Evolutionary conservation across 1,140 invertebrate genomes (phyloP), one percentile per base, ranked within the genome.

Genomic region (Listronotus oregonensis): DNA sequence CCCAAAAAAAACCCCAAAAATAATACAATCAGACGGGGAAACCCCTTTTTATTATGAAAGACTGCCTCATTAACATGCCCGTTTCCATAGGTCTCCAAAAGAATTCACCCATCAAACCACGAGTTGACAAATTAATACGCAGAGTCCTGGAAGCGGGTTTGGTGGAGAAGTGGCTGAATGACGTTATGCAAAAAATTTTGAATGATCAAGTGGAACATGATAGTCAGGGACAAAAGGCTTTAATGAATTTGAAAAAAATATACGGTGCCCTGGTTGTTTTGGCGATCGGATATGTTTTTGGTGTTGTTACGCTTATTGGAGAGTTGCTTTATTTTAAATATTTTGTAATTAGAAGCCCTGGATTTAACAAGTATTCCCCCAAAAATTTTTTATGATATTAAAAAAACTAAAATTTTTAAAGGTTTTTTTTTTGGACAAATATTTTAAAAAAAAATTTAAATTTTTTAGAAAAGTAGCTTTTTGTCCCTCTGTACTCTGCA

Each of bases 21-120:
- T 68, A 8, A 61, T 51, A 6, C 50, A 31, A 39, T 71, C 75
- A 0, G 83, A 86, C 46, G 79, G 85, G 79, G 85, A 63, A 85
- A 86, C 72, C 77, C 72, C 77, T 93, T 12, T 91, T 93, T 67
- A 90, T 93, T 15, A 93, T 93, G 91, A 78, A 81, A 32, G 86
- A 91, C 62, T 93, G 91, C 78, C 84, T 90, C 2, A 86, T 93
- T 17, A 85, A 90, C 63, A 90, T 92, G 84, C 91, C 91, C 0
- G 85, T 93, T 44, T 90, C 90, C 3, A 80, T 93, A 60, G 91
- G 73, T 3, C 81, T 93, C 70, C 87, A 91, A 71, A 92, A 89
- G 72, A 92, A 92, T 78, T 92, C 90, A 1, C 88, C 91, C 6
- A 75, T 93, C 0, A 92, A 91, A 71, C 82, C 85, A 0, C 78